Base-by-base conservation (phyloP, 2,888 invertebrate species). In the Drosophila conformis region DNA sequence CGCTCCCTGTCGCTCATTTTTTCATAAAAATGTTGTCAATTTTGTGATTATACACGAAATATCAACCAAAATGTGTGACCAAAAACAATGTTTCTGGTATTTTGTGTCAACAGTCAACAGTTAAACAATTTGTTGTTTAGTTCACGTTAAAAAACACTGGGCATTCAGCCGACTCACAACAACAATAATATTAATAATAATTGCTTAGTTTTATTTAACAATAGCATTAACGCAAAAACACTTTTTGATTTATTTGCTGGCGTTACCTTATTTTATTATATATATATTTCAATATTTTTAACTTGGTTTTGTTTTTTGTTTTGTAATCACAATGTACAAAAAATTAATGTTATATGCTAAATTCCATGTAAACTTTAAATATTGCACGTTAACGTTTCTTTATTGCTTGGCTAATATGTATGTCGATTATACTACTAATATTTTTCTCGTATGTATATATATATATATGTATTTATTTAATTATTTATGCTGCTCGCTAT, bases 1-100 rank as follows among this genome's bases (percentile, higher is more conserved):
- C 96, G 96, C 95, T 97, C 97, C 95, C 97, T 96, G 95, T 96
- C 97, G 95, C 97, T 97, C 97, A 97, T 97, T 93, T 93, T 93
- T 86, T 93, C 93, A 93, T 93, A 93, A 90, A 93, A 90, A 91
- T 89, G 68, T 90, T 86, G 80, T 62, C 78, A 87, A 66, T 84
- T 87, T 89, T 85, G 84, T 91, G 91, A 90, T 89, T 89, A 83
- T 79, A 88, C 91, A 91, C 91, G 91, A 91, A 91, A 79, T 83
- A 70, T 40, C 25, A 72, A 73, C 49, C 49, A 71, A 70, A 18
- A 36, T 18, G 31, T 36, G 35, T 3, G 18, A 61, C 63, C 62
- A 83, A 25, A 78, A 62, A 38, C 68, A 36, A 53, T 11, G 46
- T 62, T 85, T 85, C 66, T 66, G 59, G 54, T 71, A 38, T 11